Evolutionary conservation across 2,888 invertebrate species (phyloP), one percentile per base, ranked within the genome.

Genomic region (Cephus pulcher): DNA sequence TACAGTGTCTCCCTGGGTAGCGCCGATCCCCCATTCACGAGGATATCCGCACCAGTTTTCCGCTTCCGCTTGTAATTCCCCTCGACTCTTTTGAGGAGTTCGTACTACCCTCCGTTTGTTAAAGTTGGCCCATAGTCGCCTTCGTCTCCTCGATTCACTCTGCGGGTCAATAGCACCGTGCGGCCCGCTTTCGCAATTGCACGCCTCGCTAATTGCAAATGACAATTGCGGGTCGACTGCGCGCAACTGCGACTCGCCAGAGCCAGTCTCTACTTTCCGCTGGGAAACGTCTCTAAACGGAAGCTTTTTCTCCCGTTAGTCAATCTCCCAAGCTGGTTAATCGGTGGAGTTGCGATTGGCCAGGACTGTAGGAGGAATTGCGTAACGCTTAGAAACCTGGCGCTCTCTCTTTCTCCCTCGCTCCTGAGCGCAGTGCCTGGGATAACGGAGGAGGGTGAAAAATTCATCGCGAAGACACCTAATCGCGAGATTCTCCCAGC

Each of bases 121-220:
- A 9, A 56, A 9, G 56, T 56, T 56, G 23, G 15, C 56, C 15
- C 9, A 23, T 2, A 56, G 56, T 23, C 23, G 56, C 56, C 56
- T 56, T 56, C 56, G 56, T 56, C 56, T 56, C 56, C 56, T 23
- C 23, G 56, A 56, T 56, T 34, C 71, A 33, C 71, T 71, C 71
- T 15, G 84, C 86, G 82, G 89, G 89, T 89, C 89, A 89, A 89
- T 88, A 89, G 88, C 89, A 89, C 84, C 86, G 84, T 56, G 23
- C 82, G 82, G 80, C 86, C 84, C 86, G 88, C 89, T 89, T 89
- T 89, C 89, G 88, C 88, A 89, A 89, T 88, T 87, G 87, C 88
- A 88, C 86, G 89, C 84, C 85, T 87, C 86, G 88, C 86, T 88
- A 89, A 89, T 88, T 89, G 85, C 87, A 83, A 88, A 86, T 88